phyloP scores from a whole-genome alignment of 2,797 vertebrate species.

The Rachycentron canadum region DNA sequence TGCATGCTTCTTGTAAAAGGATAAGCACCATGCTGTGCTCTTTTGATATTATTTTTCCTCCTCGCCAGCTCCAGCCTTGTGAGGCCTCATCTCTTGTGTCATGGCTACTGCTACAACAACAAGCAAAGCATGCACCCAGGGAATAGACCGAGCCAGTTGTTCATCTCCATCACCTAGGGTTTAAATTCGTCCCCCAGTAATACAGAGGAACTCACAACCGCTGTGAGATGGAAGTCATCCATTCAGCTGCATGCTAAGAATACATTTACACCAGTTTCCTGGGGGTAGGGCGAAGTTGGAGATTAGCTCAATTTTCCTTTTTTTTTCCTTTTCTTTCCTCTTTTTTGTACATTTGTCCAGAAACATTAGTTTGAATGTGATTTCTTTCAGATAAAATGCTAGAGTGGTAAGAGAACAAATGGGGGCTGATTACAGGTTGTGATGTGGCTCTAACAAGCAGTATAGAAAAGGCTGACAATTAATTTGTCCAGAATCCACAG shows the following conservation, averaged over 20 bases:
- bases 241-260: constrained; percentile 67
- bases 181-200: constrained; percentile 68
- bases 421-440: constrained; percentile 66
- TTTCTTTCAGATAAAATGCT: constrained; percentile 48
- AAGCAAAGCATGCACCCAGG: constrained; percentile 65
- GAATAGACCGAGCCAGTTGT: constrained; percentile 70
- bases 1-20: constrained; percentile 78
- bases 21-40: constrained; percentile 79
- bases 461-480: constrained; percentile 63
- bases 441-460: constrained; percentile 52
- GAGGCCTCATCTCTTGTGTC: constrained; percentile 77
- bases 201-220: constrained; percentile 55
- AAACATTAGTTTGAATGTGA: constrained; percentile 43
- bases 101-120: constrained; percentile 71
- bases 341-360: constrained; percentile 35
- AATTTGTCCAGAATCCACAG: constrained; percentile 62
- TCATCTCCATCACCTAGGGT: constrained; percentile 71
- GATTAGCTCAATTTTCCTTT: constrained; percentile 48
- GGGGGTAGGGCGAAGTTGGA: constrained; percentile 23
- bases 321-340: constrained; percentile 23
- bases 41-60: constrained; percentile 82
- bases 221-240: constrained; percentile 63
- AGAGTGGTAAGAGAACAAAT: constrained; percentile 56
- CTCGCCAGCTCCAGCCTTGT: constrained; percentile 68
- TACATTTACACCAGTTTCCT: constrained; percentile 55